These are phyloP conservation scores for Silvanus unidentatus DNA, from an alignment of 2,888 invertebrate genomes.

Conservation along the genomic window DNA sequence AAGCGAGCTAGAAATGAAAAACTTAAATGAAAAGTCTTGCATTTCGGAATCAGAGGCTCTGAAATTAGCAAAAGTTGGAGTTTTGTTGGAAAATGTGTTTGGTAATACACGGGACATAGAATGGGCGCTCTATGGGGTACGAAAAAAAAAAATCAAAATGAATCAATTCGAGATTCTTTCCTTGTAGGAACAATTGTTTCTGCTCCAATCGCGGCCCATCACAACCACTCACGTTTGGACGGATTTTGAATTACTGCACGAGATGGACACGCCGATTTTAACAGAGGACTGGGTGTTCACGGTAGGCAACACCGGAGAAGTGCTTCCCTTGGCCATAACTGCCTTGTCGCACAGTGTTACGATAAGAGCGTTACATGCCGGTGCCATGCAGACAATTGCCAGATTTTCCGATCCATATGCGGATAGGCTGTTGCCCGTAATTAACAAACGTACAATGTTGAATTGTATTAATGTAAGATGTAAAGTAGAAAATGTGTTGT, in stretches of 20 bases:
- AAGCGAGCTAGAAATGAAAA: constrained; percentile 23
- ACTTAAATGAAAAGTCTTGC: not conserved
- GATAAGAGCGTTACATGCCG: not conserved
- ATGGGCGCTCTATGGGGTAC: constrained; percentile 64
- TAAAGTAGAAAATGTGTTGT: not conserved
- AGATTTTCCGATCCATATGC: constrained; percentile 19
- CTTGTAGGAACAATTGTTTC: constrained; percentile 52
- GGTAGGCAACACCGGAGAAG: constrained; percentile 71
- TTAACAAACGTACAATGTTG: constrained; percentile 40
- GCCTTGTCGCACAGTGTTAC: constrained; percentile 25
- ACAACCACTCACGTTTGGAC: constrained; percentile 68
- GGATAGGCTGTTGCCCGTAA: constrained; percentile 19
- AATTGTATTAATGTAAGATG: constrained; percentile 31
- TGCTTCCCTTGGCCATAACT: constrained; percentile 39
- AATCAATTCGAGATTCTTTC: not conserved
- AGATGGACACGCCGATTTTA: constrained; percentile 64
- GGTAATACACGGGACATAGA: constrained; percentile 72
- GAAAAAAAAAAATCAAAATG: constrained; percentile 8
- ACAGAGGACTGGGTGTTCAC: constrained; percentile 61
- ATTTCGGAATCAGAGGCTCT: constrained; percentile 49
- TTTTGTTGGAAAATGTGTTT: constrained; percentile 60
- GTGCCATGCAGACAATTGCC: not conserved
- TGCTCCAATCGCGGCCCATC: constrained; percentile 74
- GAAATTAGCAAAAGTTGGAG: constrained; percentile 52
- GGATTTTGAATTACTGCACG: constrained; percentile 73